phyloP scores from a whole-genome alignment of 1,140 invertebrate species.

The Ganaspis sp. region DNA sequence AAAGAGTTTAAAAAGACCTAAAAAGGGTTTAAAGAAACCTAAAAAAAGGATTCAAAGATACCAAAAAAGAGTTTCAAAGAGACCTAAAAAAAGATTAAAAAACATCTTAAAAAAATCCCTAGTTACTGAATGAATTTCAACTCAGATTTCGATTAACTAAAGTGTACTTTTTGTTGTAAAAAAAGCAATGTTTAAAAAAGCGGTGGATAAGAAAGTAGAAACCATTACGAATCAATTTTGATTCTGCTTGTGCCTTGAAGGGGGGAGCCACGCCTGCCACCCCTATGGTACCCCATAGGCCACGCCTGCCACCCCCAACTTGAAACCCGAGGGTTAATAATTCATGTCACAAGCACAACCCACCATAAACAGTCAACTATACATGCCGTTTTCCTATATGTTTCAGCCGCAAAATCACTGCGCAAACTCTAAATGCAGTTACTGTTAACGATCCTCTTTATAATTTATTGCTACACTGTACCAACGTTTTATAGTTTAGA shows the following conservation, averaged over 20 bases:
- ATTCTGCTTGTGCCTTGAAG: conserved; percentile 48
- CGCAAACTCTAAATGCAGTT: conserved; percentile 34
- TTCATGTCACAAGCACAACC: conserved; percentile 73
- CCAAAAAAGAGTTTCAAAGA: too few relatives aligned
- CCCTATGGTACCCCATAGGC: conserved; percentile 54
- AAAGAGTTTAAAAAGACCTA: too few relatives aligned
- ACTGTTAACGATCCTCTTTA: conserved; percentile 34
- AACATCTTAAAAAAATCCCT: too few relatives aligned
- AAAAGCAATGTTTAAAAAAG: conserved; percentile 37
- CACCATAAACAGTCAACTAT: conserved; percentile 73
- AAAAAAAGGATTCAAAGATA: too few relatives aligned
- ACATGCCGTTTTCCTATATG: conserved; percentile 48
- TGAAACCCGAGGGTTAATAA: conserved; percentile 70
- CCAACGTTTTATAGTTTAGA: neutral
- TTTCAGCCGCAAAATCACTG: neutral
- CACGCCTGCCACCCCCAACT: conserved; percentile 62
- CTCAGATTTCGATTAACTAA: too few relatives aligned
- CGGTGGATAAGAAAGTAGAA: conserved; percentile 49
- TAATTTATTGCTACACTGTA: conserved; percentile 14
- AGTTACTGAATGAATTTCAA: too few relatives aligned
- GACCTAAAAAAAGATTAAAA: too few relatives aligned
- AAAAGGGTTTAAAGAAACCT: too few relatives aligned
- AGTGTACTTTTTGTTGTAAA: conserved; percentile 48
- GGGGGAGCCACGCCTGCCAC: conserved; percentile 61
- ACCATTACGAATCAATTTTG: conserved; percentile 65